Evolutionary conservation across 2,797 vertebrate species (phyloP).

Genomic region (Anguilla pacifica): DNA sequence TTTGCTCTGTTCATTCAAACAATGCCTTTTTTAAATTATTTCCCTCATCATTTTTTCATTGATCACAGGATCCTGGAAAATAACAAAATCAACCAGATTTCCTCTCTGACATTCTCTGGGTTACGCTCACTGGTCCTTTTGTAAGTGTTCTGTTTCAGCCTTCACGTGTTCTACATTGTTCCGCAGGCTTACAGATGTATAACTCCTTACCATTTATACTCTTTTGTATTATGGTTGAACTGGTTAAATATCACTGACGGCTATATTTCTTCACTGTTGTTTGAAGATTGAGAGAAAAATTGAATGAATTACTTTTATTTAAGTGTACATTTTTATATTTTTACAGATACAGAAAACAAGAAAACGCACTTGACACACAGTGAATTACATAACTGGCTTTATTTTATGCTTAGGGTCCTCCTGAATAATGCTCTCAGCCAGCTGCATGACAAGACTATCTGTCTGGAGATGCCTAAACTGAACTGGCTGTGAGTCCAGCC

Average conservation of each 20-base stretch:
- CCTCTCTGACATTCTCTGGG: constrained; percentile 85
- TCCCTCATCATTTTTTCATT: constrained; percentile 9
- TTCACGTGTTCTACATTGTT: not conserved
- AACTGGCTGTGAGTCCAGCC: constrained; percentile 89
- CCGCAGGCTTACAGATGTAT: constrained; percentile 18
- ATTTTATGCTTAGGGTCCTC: constrained; percentile 74
- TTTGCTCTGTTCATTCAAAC: not conserved
- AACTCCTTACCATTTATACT: constrained; percentile 22
- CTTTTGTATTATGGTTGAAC: not conserved
- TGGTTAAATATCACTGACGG: constrained; percentile 5
- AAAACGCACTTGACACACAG: not conserved
- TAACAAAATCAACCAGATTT: constrained; percentile 86
- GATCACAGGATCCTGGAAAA: constrained; percentile 88
- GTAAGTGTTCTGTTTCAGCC: constrained; percentile 75
- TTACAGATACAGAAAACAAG: not conserved
- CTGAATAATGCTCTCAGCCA: constrained; percentile 85
- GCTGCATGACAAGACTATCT: constrained; percentile 83
- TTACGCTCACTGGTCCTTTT: constrained; percentile 90
- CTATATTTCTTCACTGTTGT: constrained; percentile 11
- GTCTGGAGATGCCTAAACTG: constrained; percentile 86
- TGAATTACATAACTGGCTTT: constrained; percentile 5
- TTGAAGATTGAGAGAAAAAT: not conserved
- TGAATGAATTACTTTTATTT: not conserved
- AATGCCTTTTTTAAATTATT: not conserved
- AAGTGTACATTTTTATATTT: constrained; percentile 25